These are phyloP conservation scores for Hypotaenidia philippensis DNA, from an alignment of 2,797 vertebrate species.

Conservation along the genomic window DNA sequence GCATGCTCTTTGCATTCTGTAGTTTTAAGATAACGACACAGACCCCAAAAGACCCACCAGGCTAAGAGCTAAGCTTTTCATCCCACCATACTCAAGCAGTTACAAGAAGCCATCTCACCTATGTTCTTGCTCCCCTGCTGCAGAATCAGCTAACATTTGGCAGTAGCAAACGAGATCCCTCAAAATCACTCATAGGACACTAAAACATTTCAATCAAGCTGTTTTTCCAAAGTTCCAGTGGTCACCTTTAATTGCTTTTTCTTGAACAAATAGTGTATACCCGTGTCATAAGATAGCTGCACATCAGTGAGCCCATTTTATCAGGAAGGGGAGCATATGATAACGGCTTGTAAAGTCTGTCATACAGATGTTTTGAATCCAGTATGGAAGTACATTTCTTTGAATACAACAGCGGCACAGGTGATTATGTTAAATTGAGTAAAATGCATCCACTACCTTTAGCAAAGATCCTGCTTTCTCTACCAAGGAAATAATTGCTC, in stretches of 20 bases:
- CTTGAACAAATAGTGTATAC: neutral
- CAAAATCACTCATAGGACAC: neutral
- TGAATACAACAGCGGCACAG: neutral
- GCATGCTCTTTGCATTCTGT: neutral
- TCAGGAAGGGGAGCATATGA: neutral
- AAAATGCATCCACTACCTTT: neutral
- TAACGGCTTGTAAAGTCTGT: neutral
- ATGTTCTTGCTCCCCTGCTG: neutral
- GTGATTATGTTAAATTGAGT: neutral
- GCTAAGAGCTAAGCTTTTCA: neutral
- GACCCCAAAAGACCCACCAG: rapidly evolving
- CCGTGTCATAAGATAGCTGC: neutral
- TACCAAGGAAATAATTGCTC: neutral
- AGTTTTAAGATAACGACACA: neutral
- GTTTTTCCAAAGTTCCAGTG: neutral
- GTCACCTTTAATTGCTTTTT: neutral
- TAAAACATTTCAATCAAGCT: neutral
- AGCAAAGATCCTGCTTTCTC: neutral
- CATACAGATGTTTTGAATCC: neutral
- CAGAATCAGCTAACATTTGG: neutral
- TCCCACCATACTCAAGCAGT: neutral
- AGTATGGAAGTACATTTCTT: neutral
- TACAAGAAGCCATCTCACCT: neutral
- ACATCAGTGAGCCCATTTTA: neutral
- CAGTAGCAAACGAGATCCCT: neutral